A percentile compares a stretch with the other conserved stretches of the same genome.
Evolutionary conservation across 1,140 invertebrate species (phyloP).

Genomic region (Diorhabda elongata): DNA sequence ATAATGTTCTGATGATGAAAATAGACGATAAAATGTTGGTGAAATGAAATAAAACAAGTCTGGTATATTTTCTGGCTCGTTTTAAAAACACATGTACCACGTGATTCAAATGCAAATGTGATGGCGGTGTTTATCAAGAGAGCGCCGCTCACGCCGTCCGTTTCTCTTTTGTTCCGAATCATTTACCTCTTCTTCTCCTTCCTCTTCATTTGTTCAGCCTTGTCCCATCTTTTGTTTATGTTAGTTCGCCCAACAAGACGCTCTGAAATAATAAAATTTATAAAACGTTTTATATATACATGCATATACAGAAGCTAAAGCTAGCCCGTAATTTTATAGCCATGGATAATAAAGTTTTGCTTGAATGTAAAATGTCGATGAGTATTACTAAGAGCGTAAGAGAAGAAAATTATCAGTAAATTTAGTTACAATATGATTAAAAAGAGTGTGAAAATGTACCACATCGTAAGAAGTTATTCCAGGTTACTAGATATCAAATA

Average conservation of each 20-base stretch:
- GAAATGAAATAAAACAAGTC: conserved; percentile 17
- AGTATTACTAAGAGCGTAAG: background rate
- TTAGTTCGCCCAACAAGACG: conserved; percentile 17
- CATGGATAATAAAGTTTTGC: background rate
- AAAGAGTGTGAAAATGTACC: too few relatives aligned
- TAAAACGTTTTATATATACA: conserved; percentile 11
- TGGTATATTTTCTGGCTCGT: conserved; percentile 20
- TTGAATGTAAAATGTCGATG: conserved; percentile 1
- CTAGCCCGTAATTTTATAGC: background rate
- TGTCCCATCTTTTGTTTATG: conserved; percentile 35
- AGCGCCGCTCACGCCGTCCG: conserved; percentile 32
- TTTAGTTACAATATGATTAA: too few relatives aligned
- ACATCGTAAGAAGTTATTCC: too few relatives aligned
- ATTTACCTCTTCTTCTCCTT: conserved; percentile 41
- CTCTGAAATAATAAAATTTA: conserved; percentile 19
- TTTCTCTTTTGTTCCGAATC: conserved; percentile 40
- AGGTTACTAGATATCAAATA: too few relatives aligned
- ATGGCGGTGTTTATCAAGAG: conserved; percentile 41
- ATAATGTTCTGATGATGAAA: conserved; percentile 14
- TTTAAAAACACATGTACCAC: conserved; percentile 39
- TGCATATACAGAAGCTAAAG: background rate
- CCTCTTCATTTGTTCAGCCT: conserved; percentile 39
- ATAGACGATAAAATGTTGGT: conserved; percentile 21
- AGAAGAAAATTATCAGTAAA: too few relatives aligned
- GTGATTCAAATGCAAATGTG: conserved; percentile 41